These are phyloP conservation scores for Misgurnus mizolepis DNA, from an alignment of 2,113 vertebrate genomes.

Conservation along the genomic window DNA sequence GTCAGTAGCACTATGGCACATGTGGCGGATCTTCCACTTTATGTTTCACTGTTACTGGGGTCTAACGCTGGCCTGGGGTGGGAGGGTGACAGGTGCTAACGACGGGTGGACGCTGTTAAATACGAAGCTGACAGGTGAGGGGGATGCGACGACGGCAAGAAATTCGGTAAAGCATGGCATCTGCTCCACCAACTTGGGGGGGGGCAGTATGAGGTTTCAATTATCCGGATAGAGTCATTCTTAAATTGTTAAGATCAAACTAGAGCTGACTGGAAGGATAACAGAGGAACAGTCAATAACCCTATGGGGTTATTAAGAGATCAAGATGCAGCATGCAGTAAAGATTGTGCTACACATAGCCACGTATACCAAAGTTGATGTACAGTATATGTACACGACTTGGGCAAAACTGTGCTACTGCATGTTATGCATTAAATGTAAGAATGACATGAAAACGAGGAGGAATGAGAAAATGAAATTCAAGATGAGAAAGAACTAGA, in stretches of 20 bases:
- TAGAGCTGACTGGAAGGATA: not conserved
- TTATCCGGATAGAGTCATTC: conserved; percentile 43
- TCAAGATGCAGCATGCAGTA: no score
- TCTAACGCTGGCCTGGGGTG: conserved; percentile 6
- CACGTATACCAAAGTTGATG: no score
- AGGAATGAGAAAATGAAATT: no score
- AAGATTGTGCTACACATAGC: no score
- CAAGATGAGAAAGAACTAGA: no score
- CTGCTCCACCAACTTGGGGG: conserved; percentile 70
- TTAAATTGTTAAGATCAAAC: conserved; percentile 4
- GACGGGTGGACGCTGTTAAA: conserved; percentile 70
- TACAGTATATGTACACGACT: no score
- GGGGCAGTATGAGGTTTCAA: conserved; percentile 63
- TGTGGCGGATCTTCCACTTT: conserved; percentile 76
- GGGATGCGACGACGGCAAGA: conserved; percentile 63
- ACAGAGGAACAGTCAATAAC: conserved; percentile 6
- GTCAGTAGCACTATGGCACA: conserved; percentile 70
- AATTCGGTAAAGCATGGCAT: conserved; percentile 64
- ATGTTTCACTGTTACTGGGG: conserved; percentile 56
- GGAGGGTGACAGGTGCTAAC: conserved; percentile 74
- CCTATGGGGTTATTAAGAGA: not conserved
- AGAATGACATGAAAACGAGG: not conserved
- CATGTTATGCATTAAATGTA: no score
- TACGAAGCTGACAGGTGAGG: conserved; percentile 76
- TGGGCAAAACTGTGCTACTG: no score